Conservation (phyloP, 2,797 vertebrate species). For the Poeciliopsis turneri region DNA sequence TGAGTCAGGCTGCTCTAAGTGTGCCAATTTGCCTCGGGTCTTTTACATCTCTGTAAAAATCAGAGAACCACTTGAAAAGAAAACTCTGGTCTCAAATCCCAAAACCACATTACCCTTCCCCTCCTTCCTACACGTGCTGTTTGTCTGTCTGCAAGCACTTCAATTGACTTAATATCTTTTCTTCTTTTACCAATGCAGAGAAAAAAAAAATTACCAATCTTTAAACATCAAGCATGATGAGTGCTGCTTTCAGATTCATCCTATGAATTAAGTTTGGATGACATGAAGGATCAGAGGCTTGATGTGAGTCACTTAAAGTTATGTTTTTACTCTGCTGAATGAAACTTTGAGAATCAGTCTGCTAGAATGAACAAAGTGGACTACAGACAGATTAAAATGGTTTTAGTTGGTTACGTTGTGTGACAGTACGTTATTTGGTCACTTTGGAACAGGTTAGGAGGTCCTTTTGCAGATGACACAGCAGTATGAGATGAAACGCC, state of each 20-base stretch:
- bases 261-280: background rate
- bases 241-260: background rate
- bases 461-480: background rate
- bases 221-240: background rate
- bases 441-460: background rate
- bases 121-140: background rate
- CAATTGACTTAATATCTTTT: background rate
- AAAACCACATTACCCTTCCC: background rate
- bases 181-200: background rate
- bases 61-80: conserved; percentile 7
- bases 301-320: background rate
- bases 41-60: background rate
- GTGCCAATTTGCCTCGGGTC: background rate
- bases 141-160: conserved; percentile 3
- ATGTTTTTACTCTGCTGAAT: background rate
- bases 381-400: too few species aligned
- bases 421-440: background rate
- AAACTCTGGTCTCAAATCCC: background rate
- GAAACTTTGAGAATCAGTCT: background rate
- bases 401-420: background rate
- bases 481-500: background rate
- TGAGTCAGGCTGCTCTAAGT: background rate
- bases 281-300: conserved; percentile 3
- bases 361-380: background rate
- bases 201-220: too few species aligned